Evolutionary conservation across 2,113 vertebrate species (phyloP), one percentile per base, ranked within the genome.

Genomic region (Uria lomvia): DNA sequence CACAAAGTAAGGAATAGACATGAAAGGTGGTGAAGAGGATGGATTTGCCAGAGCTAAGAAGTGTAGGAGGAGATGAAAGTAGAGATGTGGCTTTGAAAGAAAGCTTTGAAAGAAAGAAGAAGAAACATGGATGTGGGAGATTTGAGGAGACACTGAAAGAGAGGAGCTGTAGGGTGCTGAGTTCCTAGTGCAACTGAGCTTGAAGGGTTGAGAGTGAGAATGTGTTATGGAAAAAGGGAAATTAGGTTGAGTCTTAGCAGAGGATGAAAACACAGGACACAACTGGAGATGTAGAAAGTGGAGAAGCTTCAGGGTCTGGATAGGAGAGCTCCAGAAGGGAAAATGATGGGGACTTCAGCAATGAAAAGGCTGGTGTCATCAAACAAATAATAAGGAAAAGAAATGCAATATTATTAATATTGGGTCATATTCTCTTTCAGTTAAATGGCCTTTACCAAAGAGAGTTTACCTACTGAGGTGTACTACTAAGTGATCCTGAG

Each of bases 41-140:
- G 83, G 81, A 68, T 83, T 88, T 95, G 85, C 94, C 93, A 95
- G 81, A 68, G 81, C 62, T 79, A 19, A 70, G 63, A 32, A 66
- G 90, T 79, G 94, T 97, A 93, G 96, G 94, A 90, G 96, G 88
- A 96, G 96, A 97, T 97, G 91, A 96, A 97, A 96, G 95, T 42
- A 50, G 90, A 92, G 62, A 92, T 76, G 87, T 58, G 81, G 27
- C 84, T 94, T 96, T 96, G 88, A 94, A 97, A 84, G 83, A 84
- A 87, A 86, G 38, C 95, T 97, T 97, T 97, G 91, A 96, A 97
- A 94, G 88, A 86, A 77, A 94, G 84, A 84, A 67, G 29, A n/a
- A 78, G 76, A 73, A 97, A 84, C 70, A 81, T 75, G 66, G 40
- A 85, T 89, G 52, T 63, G 70, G 76, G 60, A 95, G 85, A 88